These are phyloP conservation scores for Synanthedon tipuliformis DNA, from an alignment of 2,888 invertebrate genomes.

Conservation along the genomic window DNA sequence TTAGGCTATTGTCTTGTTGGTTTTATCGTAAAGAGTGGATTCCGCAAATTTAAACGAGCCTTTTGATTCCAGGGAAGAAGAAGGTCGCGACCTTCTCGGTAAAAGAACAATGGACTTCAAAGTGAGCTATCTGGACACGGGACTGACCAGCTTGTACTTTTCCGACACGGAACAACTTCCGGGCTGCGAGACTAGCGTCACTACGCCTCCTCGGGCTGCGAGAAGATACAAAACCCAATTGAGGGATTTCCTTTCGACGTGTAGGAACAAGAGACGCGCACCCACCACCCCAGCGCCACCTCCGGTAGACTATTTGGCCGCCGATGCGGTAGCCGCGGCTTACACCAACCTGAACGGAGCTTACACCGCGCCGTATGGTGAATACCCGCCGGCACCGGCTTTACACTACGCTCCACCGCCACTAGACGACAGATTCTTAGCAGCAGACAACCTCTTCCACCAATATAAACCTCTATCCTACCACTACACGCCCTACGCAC, in stretches of 20 bases:
- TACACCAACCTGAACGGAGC: constrained; percentile 84
- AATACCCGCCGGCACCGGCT: constrained; percentile 75
- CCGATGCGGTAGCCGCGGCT: constrained; percentile 80
- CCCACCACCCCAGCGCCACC: constrained; percentile 71
- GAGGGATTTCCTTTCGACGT: constrained; percentile 92
- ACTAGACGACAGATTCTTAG: constrained; percentile 77
- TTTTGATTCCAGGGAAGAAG: constrained; percentile 87
- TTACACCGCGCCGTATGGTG: constrained; percentile 83
- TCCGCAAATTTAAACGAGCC: neutral
- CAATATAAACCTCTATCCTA: constrained; percentile 92
- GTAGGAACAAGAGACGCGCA: constrained; percentile 82
- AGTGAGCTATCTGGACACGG: constrained; percentile 96
- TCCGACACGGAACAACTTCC: constrained; percentile 85
- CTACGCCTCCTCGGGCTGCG: constrained; percentile 82
- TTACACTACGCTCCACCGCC: constrained; percentile 77
- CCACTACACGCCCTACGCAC: constrained; percentile 79
- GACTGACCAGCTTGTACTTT: constrained; percentile 90
- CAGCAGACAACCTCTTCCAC: constrained; percentile 88
- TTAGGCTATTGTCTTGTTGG: too few relatives aligned
- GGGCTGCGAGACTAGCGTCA: constrained; percentile 72
- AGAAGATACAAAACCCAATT: constrained; percentile 94
- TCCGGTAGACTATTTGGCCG: constrained; percentile 77
- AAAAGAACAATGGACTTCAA: constrained; percentile 99
- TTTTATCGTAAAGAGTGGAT: too few relatives aligned
- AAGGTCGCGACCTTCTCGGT: constrained; percentile 95